phyloP scores from a whole-genome alignment of 1,140 invertebrate genomes.

The Drosophila cardini region DNA sequence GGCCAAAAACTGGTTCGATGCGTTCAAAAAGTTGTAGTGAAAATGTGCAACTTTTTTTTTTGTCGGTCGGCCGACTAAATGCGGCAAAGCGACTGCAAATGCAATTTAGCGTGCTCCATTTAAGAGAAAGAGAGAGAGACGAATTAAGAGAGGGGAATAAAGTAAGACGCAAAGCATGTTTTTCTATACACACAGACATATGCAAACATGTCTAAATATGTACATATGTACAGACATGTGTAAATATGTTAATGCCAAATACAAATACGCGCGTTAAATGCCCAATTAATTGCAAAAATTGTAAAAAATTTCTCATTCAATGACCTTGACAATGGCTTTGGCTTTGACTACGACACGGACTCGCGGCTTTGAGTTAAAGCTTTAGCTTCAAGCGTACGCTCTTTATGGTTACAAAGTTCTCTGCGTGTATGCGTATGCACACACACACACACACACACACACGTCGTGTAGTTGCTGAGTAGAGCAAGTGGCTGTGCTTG shows the following conservation, averaged over 20 bases:
- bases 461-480: constrained; percentile 8
- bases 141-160: not conserved
- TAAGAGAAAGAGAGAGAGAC: not conserved
- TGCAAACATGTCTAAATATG: too few relatives aligned
- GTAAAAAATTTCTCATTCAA: constrained; percentile 75
- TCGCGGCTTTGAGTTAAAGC: constrained; percentile 11
- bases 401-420: constrained; percentile 48
- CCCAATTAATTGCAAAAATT: constrained; percentile 72
- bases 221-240: too few relatives aligned
- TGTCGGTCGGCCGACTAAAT: constrained; percentile 48
- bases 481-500: constrained; percentile 24
- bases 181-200: too few relatives aligned
- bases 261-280: constrained; percentile 54
- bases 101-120: not conserved
- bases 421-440: constrained; percentile 24
- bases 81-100: constrained; percentile 40
- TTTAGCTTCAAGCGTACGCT: constrained; percentile 23
- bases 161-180: not conserved
- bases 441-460: constrained; percentile 5
- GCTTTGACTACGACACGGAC: constrained; percentile 37
- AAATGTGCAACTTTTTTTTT: constrained; percentile 66
- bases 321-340: constrained; percentile 79
- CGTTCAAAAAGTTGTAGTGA: constrained; percentile 56
- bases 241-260: constrained; percentile 46
- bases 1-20: constrained; percentile 31